Evolutionary conservation across 1,140 invertebrate species (phyloP).

Genomic region (Diabrotica virgifera): DNA sequence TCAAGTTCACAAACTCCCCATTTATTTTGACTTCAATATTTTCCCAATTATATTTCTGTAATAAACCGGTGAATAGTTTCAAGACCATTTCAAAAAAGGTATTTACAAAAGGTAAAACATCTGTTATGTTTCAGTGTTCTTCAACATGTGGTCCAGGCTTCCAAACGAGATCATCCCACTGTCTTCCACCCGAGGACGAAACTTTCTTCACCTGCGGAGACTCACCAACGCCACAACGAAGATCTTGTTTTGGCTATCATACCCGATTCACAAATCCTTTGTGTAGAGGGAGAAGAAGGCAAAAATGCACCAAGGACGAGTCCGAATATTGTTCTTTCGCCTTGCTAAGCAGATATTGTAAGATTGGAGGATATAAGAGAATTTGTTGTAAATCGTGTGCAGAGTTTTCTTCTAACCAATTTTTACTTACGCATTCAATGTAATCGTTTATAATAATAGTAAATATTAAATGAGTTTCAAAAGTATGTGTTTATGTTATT

Average conservation of each 20-base stretch:
- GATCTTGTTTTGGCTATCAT: slow-evolving; percentile 42
- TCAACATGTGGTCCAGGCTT: slow-evolving; percentile 69
- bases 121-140: slow-evolving; percentile 67
- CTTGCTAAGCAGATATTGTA: slow-evolving; percentile 54
- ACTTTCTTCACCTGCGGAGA: slow-evolving; percentile 53
- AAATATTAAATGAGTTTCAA: too few relatives aligned
- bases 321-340: slow-evolving; percentile 52
- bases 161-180: slow-evolving; percentile 62
- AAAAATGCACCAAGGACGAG: slow-evolving; percentile 47
- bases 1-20: too few relatives aligned
- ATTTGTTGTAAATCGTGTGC: slow-evolving; percentile 56
- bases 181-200: slow-evolving; percentile 54
- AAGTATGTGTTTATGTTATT: too few relatives aligned
- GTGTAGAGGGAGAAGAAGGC: slow-evolving; percentile 38
- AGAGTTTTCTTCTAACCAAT: too few relatives aligned
- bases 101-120: too few relatives aligned
- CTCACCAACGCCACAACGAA: slow-evolving; percentile 44
- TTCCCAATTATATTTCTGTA: too few relatives aligned
- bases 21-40: too few relatives aligned
- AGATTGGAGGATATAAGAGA: slow-evolving; percentile 53
- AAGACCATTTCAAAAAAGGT: too few relatives aligned
- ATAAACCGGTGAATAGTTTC: too few relatives aligned
- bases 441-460: too few relatives aligned
- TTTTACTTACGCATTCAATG: too few relatives aligned
- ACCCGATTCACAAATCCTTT: slow-evolving; percentile 27